phyloP scores from a whole-genome alignment of 2,797 vertebrate genomes.

The Allobates femoralis region DNA sequence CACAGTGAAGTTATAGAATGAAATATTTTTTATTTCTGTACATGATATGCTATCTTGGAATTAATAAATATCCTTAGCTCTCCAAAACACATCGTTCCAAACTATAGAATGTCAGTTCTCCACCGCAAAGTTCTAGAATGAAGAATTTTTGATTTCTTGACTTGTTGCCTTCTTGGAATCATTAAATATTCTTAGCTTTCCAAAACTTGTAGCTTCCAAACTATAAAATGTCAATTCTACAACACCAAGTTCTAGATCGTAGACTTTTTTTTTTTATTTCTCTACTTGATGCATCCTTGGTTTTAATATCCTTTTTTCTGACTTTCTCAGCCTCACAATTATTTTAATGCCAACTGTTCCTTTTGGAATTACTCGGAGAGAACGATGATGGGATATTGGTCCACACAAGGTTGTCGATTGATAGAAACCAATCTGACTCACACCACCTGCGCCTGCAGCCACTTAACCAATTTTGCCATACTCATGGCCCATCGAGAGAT shows the following conservation, averaged over 20 bases:
- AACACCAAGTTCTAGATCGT: not conserved
- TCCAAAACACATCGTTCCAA: too few species aligned
- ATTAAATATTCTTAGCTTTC: too few species aligned
- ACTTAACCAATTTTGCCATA: slow-evolving; percentile 98
- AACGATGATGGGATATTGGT: slow-evolving; percentile 99
- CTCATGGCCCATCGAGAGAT: slow-evolving; percentile 96
- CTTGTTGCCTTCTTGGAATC: too few species aligned
- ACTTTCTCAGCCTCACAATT: slow-evolving; percentile 91
- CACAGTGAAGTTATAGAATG: too few species aligned
- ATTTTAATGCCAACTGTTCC: slow-evolving; percentile 99
- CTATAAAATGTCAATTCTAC: not conserved
- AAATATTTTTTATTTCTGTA: too few species aligned
- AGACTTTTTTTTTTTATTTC: not conserved
- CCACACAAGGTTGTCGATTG: slow-evolving; percentile 98
- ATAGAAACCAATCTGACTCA: slow-evolving; percentile 95
- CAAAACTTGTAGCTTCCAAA: not conserved
- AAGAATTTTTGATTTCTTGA: too few species aligned
- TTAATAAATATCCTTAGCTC: too few species aligned
- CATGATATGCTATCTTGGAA: too few species aligned
- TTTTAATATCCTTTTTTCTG: not conserved
- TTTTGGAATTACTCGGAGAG: slow-evolving; percentile 99
- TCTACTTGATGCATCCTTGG: not conserved
- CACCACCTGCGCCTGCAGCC: slow-evolving; percentile 95
- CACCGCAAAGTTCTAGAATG: too few species aligned
- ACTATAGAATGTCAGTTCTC: too few species aligned